Evolutionary conservation across 2,113 vertebrate genomes (phyloP).

Genomic region (Ciconia stormi): DNA sequence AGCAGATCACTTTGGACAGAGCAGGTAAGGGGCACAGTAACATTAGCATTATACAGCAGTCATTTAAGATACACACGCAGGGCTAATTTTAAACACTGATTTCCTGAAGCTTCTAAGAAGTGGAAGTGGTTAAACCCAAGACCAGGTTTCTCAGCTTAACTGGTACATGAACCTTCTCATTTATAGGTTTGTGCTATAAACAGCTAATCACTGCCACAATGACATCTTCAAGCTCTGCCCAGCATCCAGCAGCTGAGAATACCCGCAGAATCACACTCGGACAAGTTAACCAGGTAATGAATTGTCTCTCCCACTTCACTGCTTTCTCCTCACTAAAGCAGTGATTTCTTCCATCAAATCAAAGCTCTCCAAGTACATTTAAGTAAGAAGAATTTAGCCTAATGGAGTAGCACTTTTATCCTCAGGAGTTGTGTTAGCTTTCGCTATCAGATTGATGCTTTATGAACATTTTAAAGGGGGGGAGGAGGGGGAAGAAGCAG

Average conservation of each 20-base stretch:
- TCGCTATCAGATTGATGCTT: background rate
- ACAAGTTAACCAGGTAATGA: slow-evolving; percentile 84
- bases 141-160: background rate
- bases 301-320: background rate
- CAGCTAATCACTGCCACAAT: slow-evolving; percentile 79
- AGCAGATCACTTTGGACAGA: background rate
- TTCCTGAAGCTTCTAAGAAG: background rate
- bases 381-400: background rate
- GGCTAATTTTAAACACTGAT: background rate
- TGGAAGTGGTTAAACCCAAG: background rate
- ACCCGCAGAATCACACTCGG: slow-evolving; percentile 79
- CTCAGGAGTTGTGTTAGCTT: background rate
- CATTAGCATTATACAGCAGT: background rate
- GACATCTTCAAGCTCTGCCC: slow-evolving; percentile 79
- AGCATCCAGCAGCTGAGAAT: slow-evolving; percentile 75
- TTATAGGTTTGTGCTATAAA: slow-evolving; percentile 17
- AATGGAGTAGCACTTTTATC: background rate
- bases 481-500: background rate
- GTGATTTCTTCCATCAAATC: background rate
- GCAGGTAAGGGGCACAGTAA: background rate
- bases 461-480: background rate
- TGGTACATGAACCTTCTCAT: background rate
- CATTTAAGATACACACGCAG: background rate
- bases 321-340: background rate
- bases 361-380: background rate